Evolutionary conservation across 2,113 vertebrate species (phyloP).

Genomic region (Carassius auratus): DNA sequence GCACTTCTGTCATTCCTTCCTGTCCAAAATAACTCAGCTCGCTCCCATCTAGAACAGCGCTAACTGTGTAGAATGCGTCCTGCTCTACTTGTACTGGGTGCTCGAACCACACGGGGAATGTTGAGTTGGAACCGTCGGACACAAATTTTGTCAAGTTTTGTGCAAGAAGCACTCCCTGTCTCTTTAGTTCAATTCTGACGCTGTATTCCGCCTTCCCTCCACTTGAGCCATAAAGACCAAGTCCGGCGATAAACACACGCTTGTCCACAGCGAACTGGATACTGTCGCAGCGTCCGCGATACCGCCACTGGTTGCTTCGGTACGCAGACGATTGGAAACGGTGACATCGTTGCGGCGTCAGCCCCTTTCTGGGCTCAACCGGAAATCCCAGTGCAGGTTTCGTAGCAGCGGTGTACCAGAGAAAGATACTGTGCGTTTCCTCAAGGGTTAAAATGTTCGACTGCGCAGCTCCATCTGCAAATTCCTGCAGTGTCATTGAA

Average conservation of each 20-base stretch:
- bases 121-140: slow-evolving; percentile 92
- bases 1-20: slow-evolving; percentile 97
- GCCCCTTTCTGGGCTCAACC: slow-evolving; percentile 80
- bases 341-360: slow-evolving; percentile 86
- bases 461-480: slow-evolving; percentile 91
- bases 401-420: slow-evolving; percentile 94
- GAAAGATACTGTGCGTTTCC: slow-evolving; percentile 91
- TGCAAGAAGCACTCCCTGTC: slow-evolving; percentile 85
- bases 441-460: slow-evolving; percentile 93
- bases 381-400: slow-evolving; percentile 92
- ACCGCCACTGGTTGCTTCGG: slow-evolving; percentile 98
- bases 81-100: slow-evolving; percentile 96
- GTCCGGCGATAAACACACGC: slow-evolving; percentile 89
- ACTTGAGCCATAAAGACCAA: slow-evolving; percentile 94
- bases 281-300: slow-evolving; percentile 95
- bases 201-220: slow-evolving; percentile 90
- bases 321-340: slow-evolving; percentile 94
- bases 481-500: slow-evolving; percentile 93
- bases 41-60: slow-evolving; percentile 89
- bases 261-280: slow-evolving; percentile 97
- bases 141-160: slow-evolving; percentile 88
- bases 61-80: slow-evolving; percentile 94
- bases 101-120: slow-evolving; percentile 93
- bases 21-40: slow-evolving; percentile 99
- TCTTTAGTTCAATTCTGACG: slow-evolving; percentile 92